Conservation (phyloP, 1,140 invertebrate genomes). For the Cotesia chilonis region DNA sequence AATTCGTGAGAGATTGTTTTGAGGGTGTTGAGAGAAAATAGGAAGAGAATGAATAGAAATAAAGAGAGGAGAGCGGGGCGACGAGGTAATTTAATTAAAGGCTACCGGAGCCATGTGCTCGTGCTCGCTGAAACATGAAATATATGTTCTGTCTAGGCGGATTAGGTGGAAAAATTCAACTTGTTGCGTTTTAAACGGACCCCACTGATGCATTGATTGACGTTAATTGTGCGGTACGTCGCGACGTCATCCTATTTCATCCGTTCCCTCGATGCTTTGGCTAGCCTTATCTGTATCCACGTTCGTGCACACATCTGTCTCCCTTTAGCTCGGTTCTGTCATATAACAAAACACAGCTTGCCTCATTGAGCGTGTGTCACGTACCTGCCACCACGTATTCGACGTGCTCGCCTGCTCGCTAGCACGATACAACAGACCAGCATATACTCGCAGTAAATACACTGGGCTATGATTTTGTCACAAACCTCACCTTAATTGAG, state of each 20-base stretch:
- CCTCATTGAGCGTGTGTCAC: constrained; percentile 21
- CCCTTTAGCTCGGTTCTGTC: background rate
- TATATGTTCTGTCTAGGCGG: constrained; percentile 17
- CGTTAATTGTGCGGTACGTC: constrained; percentile 34
- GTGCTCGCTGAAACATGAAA: constrained; percentile 22
- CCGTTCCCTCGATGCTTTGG: background rate
- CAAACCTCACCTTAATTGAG: constrained; percentile 30
- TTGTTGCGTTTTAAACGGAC: constrained; percentile 37
- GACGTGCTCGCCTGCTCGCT: constrained; percentile 18
- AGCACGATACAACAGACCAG: constrained; percentile 20
- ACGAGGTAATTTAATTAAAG: constrained; percentile 38
- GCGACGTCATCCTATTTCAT: constrained; percentile 23
- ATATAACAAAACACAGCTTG: background rate
- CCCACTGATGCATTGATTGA: constrained; percentile 34
- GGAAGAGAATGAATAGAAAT: background rate
- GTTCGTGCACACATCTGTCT: background rate
- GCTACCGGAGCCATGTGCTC: constrained; percentile 17
- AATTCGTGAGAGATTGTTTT: background rate
- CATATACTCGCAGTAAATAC: background rate
- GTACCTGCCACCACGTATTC: constrained; percentile 32
- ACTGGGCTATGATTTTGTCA: constrained; percentile 34
- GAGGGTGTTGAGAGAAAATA: background rate
- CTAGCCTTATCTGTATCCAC: background rate
- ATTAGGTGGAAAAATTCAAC: constrained; percentile 36
- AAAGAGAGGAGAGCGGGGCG: constrained; percentile 3